A percentile compares a stretch with the other conserved stretches of the same genome.
These are phyloP conservation scores for Wiebesia pumilae DNA, from an alignment of 1,140 invertebrate genomes.

Conservation along the genomic window DNA sequence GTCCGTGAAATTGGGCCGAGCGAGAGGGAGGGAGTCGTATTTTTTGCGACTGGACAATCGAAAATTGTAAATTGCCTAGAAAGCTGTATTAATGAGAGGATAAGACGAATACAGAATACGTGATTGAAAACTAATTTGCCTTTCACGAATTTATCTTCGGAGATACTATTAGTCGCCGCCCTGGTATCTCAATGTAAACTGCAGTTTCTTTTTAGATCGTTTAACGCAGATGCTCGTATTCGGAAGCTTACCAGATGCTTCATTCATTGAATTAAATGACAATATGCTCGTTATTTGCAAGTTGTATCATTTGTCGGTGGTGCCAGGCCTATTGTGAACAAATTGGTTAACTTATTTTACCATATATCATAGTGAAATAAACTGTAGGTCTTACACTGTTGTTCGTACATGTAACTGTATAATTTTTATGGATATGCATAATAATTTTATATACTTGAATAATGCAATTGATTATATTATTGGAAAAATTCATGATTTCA, in stretches of 20 bases:
- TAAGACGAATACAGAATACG: background rate
- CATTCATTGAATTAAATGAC: background rate
- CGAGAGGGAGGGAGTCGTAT: background rate
- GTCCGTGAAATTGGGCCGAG: background rate
- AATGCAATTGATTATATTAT: no score
- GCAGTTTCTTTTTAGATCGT: background rate
- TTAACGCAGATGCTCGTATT: background rate
- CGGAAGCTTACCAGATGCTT: background rate
- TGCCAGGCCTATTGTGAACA: background rate
- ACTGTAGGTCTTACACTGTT: background rate
- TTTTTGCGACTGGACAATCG: background rate
- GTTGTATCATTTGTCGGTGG: background rate
- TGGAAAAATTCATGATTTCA: no score
- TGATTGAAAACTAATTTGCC: background rate
- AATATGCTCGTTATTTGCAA: background rate
- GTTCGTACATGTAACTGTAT: no score
- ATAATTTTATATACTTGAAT: no score
- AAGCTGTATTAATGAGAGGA: background rate
- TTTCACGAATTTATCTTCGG: no score
- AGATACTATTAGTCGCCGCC: background rate
- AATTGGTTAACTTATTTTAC: background rate
- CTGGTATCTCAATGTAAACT: background rate
- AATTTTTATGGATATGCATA: no score
- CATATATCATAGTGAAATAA: background rate
- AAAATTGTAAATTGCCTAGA: background rate